phyloP scores from a whole-genome alignment of 2,797 vertebrate genomes.

The Parotocinclus haroldoi region DNA sequence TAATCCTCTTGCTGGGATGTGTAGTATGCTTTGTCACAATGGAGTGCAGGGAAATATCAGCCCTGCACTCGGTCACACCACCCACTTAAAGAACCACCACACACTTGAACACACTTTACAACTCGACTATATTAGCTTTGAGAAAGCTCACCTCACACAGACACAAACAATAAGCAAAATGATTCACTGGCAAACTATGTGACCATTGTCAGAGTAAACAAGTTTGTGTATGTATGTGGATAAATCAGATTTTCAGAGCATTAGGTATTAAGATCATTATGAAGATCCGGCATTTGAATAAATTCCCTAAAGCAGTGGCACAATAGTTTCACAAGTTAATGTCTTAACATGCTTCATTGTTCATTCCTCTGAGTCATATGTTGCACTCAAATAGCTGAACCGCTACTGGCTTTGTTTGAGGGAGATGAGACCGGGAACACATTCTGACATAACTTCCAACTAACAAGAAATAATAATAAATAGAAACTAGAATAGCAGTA shows the following conservation, averaged over 20 bases:
- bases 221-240: no score
- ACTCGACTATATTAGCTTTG: background rate
- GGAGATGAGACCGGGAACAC: no score
- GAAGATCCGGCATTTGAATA: no score
- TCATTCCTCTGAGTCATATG: background rate
- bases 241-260: no score
- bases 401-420: no score
- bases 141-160: background rate
- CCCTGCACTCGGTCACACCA: background rate
- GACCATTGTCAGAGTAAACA: no score
- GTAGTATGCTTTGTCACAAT: background rate
- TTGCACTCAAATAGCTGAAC: background rate
- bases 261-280: no score
- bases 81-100: background rate
- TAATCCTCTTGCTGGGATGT: background rate
- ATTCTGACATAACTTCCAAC: no score
- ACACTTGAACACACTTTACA: background rate
- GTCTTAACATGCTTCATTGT: slow-evolving; percentile 1
- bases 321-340: background rate
- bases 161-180: background rate
- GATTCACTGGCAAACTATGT: background rate
- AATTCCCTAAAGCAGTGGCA: background rate
- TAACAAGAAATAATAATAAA: no score
- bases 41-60: background rate
- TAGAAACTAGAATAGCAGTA: no score